phyloP scores from a whole-genome alignment of 1,140 invertebrate genomes.

The Hetaerina americana region DNA sequence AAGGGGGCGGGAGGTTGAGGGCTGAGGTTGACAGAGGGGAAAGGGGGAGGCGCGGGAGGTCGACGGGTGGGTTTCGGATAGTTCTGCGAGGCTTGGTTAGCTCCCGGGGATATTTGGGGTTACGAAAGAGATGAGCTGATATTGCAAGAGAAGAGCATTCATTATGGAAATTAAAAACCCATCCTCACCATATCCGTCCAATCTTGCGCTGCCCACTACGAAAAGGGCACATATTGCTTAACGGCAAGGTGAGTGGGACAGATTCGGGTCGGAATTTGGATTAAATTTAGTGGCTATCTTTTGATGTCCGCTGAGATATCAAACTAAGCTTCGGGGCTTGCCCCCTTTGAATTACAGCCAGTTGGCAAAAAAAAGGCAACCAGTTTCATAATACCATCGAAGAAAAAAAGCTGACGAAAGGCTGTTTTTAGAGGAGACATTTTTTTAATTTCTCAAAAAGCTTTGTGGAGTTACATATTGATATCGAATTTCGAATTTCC shows the following conservation, averaged over 20 bases:
- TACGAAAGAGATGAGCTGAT: not conserved
- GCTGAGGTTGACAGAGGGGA: too few relatives aligned
- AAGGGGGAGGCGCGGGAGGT: too few relatives aligned
- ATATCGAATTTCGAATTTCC: too few relatives aligned
- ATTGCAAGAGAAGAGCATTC: not conserved
- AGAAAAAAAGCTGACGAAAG: too few relatives aligned
- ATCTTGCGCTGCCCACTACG: not conserved
- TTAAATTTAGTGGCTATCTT: conserved; percentile 1
- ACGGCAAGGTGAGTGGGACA: not conserved
- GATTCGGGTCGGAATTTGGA: not conserved
- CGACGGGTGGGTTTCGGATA: not conserved
- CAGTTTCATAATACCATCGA: too few relatives aligned
- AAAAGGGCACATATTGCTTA: not conserved
- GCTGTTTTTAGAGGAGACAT: too few relatives aligned
- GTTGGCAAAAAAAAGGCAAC: too few relatives aligned
- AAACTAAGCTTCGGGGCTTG: too few relatives aligned
- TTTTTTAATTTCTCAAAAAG: too few relatives aligned
- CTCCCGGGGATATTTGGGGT: not conserved
- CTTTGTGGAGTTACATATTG: too few relatives aligned
- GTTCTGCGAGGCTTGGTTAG: not conserved
- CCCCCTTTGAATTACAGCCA: too few relatives aligned
- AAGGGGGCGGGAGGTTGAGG: too few relatives aligned
- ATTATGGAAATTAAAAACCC: not conserved
- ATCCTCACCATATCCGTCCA: not conserved
- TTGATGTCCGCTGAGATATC: not conserved